Conservation (phyloP, 2,888 invertebrate species). For the Horisme vitalbata region DNA sequence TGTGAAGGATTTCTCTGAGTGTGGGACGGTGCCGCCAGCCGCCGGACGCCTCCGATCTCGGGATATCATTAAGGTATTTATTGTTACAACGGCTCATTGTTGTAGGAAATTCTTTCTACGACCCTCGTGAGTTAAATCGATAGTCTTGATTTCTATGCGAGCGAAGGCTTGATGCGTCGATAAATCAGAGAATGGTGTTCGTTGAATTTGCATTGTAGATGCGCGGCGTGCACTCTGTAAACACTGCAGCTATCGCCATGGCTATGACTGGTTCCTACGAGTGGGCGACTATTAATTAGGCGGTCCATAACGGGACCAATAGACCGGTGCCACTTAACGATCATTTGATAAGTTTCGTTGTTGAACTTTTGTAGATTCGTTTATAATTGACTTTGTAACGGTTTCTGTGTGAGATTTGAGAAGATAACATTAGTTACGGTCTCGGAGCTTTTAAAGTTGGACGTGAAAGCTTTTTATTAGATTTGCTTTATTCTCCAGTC, state of each 20-base stretch:
- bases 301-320: constrained; percentile 61
- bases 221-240: constrained; percentile 60
- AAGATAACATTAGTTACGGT: constrained; percentile 49
- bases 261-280: constrained; percentile 62
- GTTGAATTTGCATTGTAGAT: constrained; percentile 76
- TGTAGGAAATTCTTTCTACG: constrained; percentile 78
- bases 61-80: constrained; percentile 84
- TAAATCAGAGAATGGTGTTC: constrained; percentile 54
- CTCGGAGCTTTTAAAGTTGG: constrained; percentile 40
- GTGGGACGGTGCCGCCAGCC: constrained; percentile 71
- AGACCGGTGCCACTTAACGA: constrained; percentile 57
- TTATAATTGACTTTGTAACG: constrained; percentile 55
- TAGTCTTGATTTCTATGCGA: constrained; percentile 63
- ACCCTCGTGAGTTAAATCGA: constrained; percentile 76
- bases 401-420: constrained; percentile 45
- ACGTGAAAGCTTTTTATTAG: constrained; percentile 36
- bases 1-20: constrained; percentile 77
- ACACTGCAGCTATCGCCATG: constrained; percentile 46
- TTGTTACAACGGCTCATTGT: constrained; percentile 82
- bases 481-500: constrained; percentile 20
- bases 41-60: constrained; percentile 78
- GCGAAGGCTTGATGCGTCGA: constrained; percentile 54
- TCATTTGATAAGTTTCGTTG: constrained; percentile 68
- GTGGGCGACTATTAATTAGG: constrained; percentile 76
- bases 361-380: constrained; percentile 52